Percentiles rank a stretch among this genome's conserved stretches.
Conservation (phyloP, 2,888 invertebrate genomes). For the Stratiomys singularior region DNA sequence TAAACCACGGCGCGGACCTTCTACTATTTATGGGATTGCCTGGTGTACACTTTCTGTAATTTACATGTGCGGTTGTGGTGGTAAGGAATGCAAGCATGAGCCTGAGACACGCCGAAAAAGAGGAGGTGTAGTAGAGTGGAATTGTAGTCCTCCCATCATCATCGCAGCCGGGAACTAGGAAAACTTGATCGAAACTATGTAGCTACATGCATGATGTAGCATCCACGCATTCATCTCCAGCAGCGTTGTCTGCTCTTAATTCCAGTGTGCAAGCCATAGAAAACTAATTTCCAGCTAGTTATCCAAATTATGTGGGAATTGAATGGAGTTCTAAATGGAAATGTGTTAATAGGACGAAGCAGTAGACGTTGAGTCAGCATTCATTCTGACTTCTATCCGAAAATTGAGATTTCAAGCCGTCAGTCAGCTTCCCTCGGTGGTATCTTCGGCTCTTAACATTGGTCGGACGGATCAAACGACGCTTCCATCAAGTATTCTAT, state of each 20-base stretch:
- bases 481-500: background rate
- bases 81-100: no score
- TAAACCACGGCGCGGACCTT: no score
- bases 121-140: no score
- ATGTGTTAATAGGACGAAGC: constrained; percentile 21
- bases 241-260: background rate
- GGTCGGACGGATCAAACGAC: background rate
- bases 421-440: background rate
- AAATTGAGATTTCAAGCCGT: constrained; percentile 23
- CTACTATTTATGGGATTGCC: no score
- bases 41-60: no score
- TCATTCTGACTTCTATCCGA: background rate
- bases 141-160: no score
- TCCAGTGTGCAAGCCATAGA: constrained; percentile 7
- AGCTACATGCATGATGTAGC: no score
- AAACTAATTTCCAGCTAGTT: constrained; percentile 38
- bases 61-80: no score
- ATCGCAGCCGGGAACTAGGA: no score
- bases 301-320: constrained; percentile 43
- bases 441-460: background rate
- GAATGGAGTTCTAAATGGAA: constrained; percentile 13
- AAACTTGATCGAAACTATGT: no score
- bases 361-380: background rate
- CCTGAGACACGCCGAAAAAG: no score
- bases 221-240: background rate